These are phyloP conservation scores for Bradypodion pumilum DNA, from an alignment of 2,797 vertebrate species.

Conservation along the genomic window DNA sequence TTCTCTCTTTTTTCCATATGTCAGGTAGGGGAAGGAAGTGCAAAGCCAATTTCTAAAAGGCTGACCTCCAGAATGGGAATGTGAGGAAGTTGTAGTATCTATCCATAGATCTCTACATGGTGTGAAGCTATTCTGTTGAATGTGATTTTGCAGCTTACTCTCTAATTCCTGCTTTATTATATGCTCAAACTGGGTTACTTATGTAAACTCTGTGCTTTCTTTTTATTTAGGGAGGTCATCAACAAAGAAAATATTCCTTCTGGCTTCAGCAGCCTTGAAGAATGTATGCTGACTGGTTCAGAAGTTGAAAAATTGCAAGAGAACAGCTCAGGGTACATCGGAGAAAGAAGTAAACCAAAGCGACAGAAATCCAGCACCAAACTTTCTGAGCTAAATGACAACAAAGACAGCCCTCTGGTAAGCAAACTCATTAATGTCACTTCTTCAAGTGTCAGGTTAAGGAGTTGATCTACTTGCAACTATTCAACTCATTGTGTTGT, in stretches of 20 bases:
- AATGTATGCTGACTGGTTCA: constrained; percentile 71
- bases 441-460: not conserved
- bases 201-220: constrained; percentile 34
- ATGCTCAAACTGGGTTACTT: not conserved
- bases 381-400: constrained; percentile 79
- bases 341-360: constrained; percentile 80
- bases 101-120: too few relatives aligned
- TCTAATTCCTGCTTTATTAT: not conserved
- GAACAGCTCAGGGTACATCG: constrained; percentile 62
- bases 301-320: constrained; percentile 77
- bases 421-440: constrained; percentile 64
- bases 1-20: too few relatives aligned
- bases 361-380: constrained; percentile 83
- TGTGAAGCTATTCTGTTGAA: too few relatives aligned
- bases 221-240: constrained; percentile 73
- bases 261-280: constrained; percentile 71
- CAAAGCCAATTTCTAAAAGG: too few relatives aligned
- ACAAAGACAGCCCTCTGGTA: constrained; percentile 83
- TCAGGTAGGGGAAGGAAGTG: too few relatives aligned
- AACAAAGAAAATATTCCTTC: constrained; percentile 94
- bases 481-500: not conserved
- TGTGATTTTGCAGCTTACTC: too few relatives aligned
- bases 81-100: too few relatives aligned
- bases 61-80: too few relatives aligned
- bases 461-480: not conserved